Evolutionary conservation across 2,797 vertebrate species (phyloP), one percentile per base, ranked within the genome.

Genomic region (Lepilemur septentrionalis): DNA sequence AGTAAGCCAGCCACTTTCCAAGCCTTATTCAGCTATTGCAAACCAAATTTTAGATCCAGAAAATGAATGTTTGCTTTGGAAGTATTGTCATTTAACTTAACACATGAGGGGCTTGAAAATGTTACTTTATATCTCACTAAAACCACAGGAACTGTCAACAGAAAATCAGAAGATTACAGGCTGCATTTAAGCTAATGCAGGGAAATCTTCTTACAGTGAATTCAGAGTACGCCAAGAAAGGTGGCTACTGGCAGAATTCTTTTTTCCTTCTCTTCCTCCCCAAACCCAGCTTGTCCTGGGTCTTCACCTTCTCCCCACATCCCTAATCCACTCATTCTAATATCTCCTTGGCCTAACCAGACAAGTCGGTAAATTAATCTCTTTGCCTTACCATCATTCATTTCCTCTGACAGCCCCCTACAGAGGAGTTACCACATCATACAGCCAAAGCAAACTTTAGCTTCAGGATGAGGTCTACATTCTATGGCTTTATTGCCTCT

Each of bases 81-180:
- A 97, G 76, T 89, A 98, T 6, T 91, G 83, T 76, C 79, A 84
- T 89, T 76, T 95, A 97, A 97, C 88, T 94, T 94, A 61, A 97
- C 65, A 91, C 65, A 85, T 35, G 43, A 97, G 90, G 93, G 73
- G 73, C 59, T 25, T 97, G 48, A 85, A 96, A 90, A 98, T 76
- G 89, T 95, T 95, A 91, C 95, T 73, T 93, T 10, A 4, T 0
- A 50, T 87, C 87, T 96, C 87, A 95, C 41, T 72, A 95, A 95
- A 97, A 97, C 63, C 48, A 81, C 3, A 94, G 93, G 78, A 91
- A 95, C 41, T 96, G 95, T 83, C 96, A 97, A 1, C 0, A 89
- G 91, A 79, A 97, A 97, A 75, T n/a, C 96, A 96, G 89, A 96
- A 97, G 94, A 86, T 61, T 85, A 12, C 1, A 95, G 94, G 61